Percentiles rank a stretch among this genome's conserved stretches.
phyloP scores from a whole-genome alignment of 1,140 invertebrate species.

The Macrocentrus cingulum region DNA sequence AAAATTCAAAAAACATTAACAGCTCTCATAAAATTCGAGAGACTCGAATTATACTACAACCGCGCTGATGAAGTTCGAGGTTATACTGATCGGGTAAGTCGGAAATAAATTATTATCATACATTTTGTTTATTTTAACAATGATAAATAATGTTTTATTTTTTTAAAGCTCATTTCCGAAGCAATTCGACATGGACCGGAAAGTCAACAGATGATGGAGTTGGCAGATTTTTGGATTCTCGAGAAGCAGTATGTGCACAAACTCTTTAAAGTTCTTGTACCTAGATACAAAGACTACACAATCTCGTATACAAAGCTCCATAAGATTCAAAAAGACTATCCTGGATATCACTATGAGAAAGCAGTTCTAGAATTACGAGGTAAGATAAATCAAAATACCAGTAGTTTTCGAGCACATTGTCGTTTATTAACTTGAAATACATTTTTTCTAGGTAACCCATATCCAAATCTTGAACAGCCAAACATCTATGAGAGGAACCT shows the following conservation, averaged over 20 bases:
- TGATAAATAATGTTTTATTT: not conserved
- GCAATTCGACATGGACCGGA: conserved; percentile 84
- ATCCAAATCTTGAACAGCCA: conserved; percentile 39
- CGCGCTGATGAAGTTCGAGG: conserved; percentile 82
- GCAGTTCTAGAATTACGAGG: conserved; percentile 80
- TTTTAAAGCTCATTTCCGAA: conserved; percentile 82
- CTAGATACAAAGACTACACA: conserved; percentile 73
- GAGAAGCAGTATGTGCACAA: conserved; percentile 91
- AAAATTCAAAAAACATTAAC: conserved; percentile 81
- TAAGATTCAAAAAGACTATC: conserved; percentile 67
- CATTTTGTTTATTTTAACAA: conserved; percentile 3
- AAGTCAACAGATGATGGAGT: conserved; percentile 83
- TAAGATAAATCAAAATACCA: too few relatives aligned
- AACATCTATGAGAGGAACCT: conserved; percentile 38
- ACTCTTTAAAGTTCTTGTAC: conserved; percentile 89
- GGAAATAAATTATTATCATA: conserved; percentile 9
- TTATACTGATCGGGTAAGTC: conserved; percentile 80
- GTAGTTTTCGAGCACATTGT: not conserved
- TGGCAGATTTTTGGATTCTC: conserved; percentile 84
- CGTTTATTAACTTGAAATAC: not conserved
- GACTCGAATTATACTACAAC: conserved; percentile 78
- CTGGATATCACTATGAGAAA: conserved; percentile 57
- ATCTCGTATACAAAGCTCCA: conserved; percentile 74
- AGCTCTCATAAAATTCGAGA: conserved; percentile 83
- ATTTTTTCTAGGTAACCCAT: conserved; percentile 45